These are phyloP conservation scores for Apis florea DNA, from an alignment of 1,140 invertebrate genomes.

Conservation along the genomic window DNA sequence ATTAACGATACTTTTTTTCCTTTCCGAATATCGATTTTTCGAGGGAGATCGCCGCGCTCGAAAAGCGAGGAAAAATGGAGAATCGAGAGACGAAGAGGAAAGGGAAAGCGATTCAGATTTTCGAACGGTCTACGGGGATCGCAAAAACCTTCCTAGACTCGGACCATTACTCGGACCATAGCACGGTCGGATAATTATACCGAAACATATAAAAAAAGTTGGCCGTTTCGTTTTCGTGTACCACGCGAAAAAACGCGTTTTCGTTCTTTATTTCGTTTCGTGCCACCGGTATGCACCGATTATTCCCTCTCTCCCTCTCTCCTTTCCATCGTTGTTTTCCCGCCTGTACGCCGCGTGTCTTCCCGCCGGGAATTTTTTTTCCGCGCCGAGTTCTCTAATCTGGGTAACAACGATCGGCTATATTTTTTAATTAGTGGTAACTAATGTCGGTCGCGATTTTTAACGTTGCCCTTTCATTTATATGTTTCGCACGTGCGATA, in stretches of 20 bases:
- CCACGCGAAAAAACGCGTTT: conserved; percentile 59
- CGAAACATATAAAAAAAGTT: conserved; percentile 48
- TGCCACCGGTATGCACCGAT: conserved; percentile 54
- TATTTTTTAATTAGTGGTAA: conserved; percentile 55
- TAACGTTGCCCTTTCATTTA: background rate
- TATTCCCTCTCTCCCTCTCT: conserved; percentile 44
- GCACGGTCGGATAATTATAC: conserved; percentile 67
- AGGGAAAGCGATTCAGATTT: background rate
- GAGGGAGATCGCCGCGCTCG: no score
- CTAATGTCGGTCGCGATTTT: conserved; percentile 18
- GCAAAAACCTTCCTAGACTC: conserved; percentile 46
- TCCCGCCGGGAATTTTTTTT: conserved; percentile 33
- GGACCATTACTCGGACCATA: conserved; percentile 56
- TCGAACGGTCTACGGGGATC: background rate
- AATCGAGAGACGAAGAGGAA: background rate
- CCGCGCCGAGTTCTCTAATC: conserved; percentile 16
- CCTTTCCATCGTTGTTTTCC: background rate
- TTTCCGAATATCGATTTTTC: background rate
- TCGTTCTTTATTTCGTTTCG: conserved; percentile 65
- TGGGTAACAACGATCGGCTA: conserved; percentile 46
- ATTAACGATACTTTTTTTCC: background rate
- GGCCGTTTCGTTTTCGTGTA: conserved; percentile 37
- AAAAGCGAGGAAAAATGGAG: background rate
- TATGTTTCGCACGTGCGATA: conserved; percentile 34
- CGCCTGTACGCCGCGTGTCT: background rate